phyloP scores from a whole-genome alignment of 1,140 invertebrate genomes.

The Psilanteris sp. region DNA sequence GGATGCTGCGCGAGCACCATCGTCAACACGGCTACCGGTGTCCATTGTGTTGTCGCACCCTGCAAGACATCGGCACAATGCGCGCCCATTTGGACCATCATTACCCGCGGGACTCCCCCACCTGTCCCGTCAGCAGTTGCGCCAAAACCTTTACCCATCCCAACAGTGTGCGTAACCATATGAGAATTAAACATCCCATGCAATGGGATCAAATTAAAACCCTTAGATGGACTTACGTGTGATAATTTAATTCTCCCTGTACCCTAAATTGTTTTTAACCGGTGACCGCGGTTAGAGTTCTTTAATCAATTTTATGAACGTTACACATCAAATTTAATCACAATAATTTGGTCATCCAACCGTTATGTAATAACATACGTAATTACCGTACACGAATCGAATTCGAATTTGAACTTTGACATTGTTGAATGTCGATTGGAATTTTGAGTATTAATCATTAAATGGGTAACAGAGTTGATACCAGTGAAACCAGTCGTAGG shows the following conservation, averaged over 20 bases:
- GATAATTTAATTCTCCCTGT: conserved; percentile 60
- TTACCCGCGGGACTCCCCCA: conserved; percentile 89
- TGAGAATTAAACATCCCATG: conserved; percentile 88
- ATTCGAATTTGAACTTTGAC: no score
- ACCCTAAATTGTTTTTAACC: no score
- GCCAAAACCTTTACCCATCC: conserved; percentile 88
- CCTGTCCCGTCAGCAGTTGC: conserved; percentile 87
- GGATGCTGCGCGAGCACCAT: conserved; percentile 70
- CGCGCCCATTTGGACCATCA: conserved; percentile 88
- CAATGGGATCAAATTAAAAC: conserved; percentile 91
- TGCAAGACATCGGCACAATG: conserved; percentile 83
- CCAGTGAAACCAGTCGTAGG: no score
- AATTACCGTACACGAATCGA: no score
- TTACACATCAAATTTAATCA: no score
- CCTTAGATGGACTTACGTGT: conserved; percentile 85
- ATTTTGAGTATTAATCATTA: no score
- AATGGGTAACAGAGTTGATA: no score
- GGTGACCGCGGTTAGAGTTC: no score
- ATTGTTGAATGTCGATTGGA: no score
- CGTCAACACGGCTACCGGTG: conserved; percentile 79
- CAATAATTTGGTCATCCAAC: no score
- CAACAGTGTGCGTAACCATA: conserved; percentile 90
- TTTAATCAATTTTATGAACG: no score
- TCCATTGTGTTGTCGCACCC: conserved; percentile 85
- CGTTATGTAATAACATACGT: no score